phyloP scores from a whole-genome alignment of 2,888 invertebrate genomes.

The Phorcus lineatus region DNA sequence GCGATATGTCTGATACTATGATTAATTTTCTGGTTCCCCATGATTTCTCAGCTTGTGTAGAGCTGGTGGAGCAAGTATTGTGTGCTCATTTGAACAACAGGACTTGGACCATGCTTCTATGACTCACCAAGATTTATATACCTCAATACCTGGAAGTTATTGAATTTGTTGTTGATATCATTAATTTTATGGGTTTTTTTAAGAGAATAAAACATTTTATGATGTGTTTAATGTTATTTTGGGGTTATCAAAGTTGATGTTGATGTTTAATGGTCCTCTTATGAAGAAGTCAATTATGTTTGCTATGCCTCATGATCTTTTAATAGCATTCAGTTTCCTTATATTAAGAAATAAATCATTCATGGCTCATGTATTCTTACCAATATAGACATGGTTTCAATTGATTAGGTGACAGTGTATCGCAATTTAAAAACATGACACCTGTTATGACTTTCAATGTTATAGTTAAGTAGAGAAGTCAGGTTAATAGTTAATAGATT shows the following conservation, averaged over 20 bases:
- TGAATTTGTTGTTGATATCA: no score
- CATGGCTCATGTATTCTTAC: no score
- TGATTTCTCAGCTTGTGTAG: neutral
- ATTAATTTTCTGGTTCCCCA: neutral
- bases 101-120: neutral
- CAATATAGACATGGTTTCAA: no score
- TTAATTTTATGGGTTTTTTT: no score
- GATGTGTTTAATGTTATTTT: neutral
- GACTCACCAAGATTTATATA: no score
- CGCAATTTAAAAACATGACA: no score
- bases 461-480: no score
- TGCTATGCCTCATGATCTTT: neutral
- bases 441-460: no score
- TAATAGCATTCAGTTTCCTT: neutral
- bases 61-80: conserved; percentile 12
- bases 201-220: neutral
- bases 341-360: no score
- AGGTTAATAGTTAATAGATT: no score
- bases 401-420: no score
- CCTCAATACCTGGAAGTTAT: no score
- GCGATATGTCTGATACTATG: neutral
- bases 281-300: neutral
- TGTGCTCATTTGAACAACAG: neutral
- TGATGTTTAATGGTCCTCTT: neutral
- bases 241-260: neutral